Percentiles rank a stretch among this genome's conserved stretches.
These are phyloP conservation scores for Malacoraja senta DNA, from an alignment of 2,797 vertebrate genomes.

Conservation along the genomic window DNA sequence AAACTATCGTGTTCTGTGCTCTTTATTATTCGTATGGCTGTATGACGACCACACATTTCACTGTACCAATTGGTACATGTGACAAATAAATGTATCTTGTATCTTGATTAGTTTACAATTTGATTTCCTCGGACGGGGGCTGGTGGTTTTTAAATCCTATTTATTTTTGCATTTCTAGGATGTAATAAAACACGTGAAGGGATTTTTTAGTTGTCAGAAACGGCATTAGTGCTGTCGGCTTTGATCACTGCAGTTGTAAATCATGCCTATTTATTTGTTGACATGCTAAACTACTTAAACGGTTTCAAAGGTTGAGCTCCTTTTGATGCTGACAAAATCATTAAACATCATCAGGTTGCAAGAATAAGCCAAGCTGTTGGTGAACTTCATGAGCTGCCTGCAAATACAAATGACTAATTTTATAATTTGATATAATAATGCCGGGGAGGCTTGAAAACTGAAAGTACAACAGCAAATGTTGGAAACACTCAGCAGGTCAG, in stretches of 20 bases:
- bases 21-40: too few species aligned
- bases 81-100: too few species aligned
- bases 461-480: too few species aligned
- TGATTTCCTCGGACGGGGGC: neutral
- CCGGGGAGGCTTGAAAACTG: too few species aligned
- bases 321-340: constrained; percentile 84
- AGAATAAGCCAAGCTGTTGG: constrained; percentile 75
- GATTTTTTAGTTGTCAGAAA: constrained; percentile 34
- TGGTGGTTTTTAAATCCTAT: neutral
- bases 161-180: constrained; percentile 42
- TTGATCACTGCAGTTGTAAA: constrained; percentile 55
- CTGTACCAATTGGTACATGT: too few species aligned
- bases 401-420: constrained; percentile 71
- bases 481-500: too few species aligned
- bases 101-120: constrained; percentile 21
- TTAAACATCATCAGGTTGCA: constrained; percentile 81
- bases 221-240: constrained; percentile 50
- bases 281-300: constrained; percentile 67
- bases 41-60: too few species aligned
- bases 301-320: constrained; percentile 60
- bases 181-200: constrained; percentile 17
- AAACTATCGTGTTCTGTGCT: too few species aligned
- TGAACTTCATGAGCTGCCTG: constrained; percentile 74
- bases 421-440: too few species aligned
- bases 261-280: constrained; percentile 69